Evolutionary conservation across 2,113 vertebrate species (phyloP).

Genomic region (Coreoperca whiteheadi): DNA sequence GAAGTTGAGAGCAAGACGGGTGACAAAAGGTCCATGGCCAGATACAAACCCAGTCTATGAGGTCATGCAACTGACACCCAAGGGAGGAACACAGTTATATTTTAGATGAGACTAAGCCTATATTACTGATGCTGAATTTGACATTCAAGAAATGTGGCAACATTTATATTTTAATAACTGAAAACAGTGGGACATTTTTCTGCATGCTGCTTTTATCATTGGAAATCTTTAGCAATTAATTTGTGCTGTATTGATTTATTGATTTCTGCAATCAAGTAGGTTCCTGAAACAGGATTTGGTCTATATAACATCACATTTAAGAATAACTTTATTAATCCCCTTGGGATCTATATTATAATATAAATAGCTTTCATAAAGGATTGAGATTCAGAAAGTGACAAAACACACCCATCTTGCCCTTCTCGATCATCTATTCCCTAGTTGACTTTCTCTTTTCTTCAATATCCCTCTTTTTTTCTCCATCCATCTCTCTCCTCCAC

Average conservation of each 20-base stretch:
- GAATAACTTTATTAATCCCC: background rate
- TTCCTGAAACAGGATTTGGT: background rate
- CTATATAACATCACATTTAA: slow-evolving; percentile 14
- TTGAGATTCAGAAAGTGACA: slow-evolving; percentile 13
- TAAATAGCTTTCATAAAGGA: slow-evolving; percentile 29
- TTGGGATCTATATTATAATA: slow-evolving; percentile 10
- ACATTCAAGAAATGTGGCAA: slow-evolving; percentile 38
- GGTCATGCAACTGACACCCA: slow-evolving; percentile 36
- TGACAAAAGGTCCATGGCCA: slow-evolving; percentile 30
- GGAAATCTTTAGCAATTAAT: slow-evolving; percentile 53
- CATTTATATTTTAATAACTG: slow-evolving; percentile 47
- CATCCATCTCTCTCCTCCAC: slow-evolving; percentile 3
- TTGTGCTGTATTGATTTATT: slow-evolving; percentile 44
- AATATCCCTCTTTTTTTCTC: background rate
- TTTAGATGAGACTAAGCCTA: slow-evolving; percentile 35
- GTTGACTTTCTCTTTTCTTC: slow-evolving; percentile 8
- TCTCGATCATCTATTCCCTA: background rate
- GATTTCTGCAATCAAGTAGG: slow-evolving; percentile 29
- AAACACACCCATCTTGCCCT: background rate
- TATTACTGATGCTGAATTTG: slow-evolving; percentile 45
- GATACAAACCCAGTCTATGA: slow-evolving; percentile 22
- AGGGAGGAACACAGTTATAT: slow-evolving; percentile 14
- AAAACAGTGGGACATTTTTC: slow-evolving; percentile 29
- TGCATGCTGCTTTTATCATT: slow-evolving; percentile 29
- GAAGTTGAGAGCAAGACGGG: slow-evolving; percentile 6